phyloP scores from a whole-genome alignment of 2,888 invertebrate genomes.

The Psylliodes chrysocephalus region DNA sequence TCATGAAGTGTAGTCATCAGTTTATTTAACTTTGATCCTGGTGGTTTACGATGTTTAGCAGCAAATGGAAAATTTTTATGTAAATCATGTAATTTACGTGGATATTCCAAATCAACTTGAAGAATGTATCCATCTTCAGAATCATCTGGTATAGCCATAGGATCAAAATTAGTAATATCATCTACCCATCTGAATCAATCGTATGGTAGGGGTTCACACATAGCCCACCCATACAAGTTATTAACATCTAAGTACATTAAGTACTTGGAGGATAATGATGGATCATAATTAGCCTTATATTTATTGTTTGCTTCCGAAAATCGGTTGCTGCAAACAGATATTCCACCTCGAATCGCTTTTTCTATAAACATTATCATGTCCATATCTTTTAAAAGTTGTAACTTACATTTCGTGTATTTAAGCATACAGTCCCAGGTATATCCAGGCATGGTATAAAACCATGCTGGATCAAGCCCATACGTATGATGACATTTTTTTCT shows the following conservation, averaged over 20 bases:
- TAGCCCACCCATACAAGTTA: slow-evolving; percentile 46
- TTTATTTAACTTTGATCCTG: slow-evolving; percentile 36
- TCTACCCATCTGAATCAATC: slow-evolving; percentile 30
- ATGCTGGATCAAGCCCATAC: not conserved
- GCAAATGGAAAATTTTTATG: not conserved
- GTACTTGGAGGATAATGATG: slow-evolving; percentile 42
- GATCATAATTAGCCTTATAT: slow-evolving; percentile 52
- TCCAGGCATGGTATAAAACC: slow-evolving; percentile 55
- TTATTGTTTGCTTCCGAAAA: slow-evolving; percentile 47
- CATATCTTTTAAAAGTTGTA: not conserved
- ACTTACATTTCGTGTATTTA: not conserved
- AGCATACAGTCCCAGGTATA: slow-evolving; percentile 54
- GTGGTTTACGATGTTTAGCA: not conserved
- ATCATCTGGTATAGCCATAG: slow-evolving; percentile 35
- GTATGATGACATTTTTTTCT: not conserved
- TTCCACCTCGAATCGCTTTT: not conserved
- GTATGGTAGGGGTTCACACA: slow-evolving; percentile 50
- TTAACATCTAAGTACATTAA: slow-evolving; percentile 44
- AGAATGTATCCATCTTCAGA: slow-evolving; percentile 50
- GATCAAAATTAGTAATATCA: slow-evolving; percentile 31
- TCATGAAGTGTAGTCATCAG: slow-evolving; percentile 42
- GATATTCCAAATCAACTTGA: slow-evolving; percentile 63
- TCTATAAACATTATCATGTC: not conserved
- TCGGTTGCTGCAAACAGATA: not conserved
- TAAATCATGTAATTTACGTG: slow-evolving; percentile 27